Conservation (phyloP, 2,888 invertebrate species). For the Lamellibrachia columna region DNA sequence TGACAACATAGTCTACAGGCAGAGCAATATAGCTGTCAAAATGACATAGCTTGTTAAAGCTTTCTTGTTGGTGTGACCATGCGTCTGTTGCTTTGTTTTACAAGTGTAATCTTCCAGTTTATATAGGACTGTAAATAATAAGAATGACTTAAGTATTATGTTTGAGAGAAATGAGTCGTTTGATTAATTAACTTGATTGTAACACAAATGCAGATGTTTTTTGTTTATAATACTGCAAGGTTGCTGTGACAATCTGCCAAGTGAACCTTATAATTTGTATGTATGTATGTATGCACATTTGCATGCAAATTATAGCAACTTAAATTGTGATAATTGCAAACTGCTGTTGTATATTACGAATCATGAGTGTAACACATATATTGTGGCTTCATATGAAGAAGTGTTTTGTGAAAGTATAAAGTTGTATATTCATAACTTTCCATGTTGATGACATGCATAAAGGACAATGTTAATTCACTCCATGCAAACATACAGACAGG, state of each 20-base stretch:
- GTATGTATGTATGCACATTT: neutral
- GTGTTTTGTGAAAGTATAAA: neutral
- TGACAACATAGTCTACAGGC: neutral
- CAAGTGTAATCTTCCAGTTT: neutral
- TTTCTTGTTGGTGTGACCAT: neutral
- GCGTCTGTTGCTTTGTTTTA: neutral
- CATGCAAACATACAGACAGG: neutral
- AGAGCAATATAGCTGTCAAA: neutral
- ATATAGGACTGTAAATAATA: slow-evolving; percentile 16
- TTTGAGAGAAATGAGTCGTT: neutral
- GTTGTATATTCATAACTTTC: neutral
- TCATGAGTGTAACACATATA: neutral
- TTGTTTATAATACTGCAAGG: neutral
- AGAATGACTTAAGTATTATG: slow-evolving; percentile 10
- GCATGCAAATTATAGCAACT: neutral
- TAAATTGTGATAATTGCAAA: slow-evolving; percentile 12
- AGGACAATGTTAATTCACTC: neutral
- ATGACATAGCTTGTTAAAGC: neutral
- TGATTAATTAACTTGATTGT: neutral
- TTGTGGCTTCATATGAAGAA: neutral
- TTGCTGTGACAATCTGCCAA: neutral
- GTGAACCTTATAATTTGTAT: neutral
- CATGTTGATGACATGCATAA: neutral
- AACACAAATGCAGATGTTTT: neutral
- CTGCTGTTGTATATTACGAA: slow-evolving; percentile 10